A percentile compares a stretch with the other conserved stretches of the same genome.
Conservation (phyloP, 2,888 invertebrate genomes). For the Spodoptera littoralis region DNA sequence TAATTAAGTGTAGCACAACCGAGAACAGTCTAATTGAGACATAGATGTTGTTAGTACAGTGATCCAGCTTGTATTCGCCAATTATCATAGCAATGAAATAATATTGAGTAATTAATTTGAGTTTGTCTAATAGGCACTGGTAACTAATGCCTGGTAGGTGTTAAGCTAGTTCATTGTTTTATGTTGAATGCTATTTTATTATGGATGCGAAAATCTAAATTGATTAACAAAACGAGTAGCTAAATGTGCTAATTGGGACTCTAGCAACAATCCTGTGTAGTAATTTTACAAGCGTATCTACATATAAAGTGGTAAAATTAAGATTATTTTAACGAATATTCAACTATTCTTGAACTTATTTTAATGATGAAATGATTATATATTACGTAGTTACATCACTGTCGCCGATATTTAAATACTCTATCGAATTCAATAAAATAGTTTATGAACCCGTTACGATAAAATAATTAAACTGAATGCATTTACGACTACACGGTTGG, state of each 20-base stretch:
- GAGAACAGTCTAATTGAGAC: constrained; percentile 39
- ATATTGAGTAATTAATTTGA: constrained; percentile 29
- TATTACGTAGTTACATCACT: too few species aligned
- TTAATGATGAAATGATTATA: too few species aligned
- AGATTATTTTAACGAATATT: too few species aligned
- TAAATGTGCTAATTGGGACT: constrained; percentile 3
- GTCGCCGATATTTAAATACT: too few species aligned
- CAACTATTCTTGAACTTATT: too few species aligned
- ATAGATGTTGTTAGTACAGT: constrained; percentile 36
- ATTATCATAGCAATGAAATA: constrained; percentile 43
- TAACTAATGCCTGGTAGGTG: constrained; percentile 17
- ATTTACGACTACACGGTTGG: too few species aligned
- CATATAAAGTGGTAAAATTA: too few species aligned
- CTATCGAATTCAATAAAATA: too few species aligned
- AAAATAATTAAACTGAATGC: not conserved
- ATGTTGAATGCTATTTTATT: constrained; percentile 9
- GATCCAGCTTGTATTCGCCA: constrained; percentile 32
- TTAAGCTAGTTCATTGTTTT: constrained; percentile 20
- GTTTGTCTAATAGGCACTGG: constrained; percentile 24
- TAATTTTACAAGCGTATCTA: too few species aligned
- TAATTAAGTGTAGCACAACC: constrained; percentile 17
- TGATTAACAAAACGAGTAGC: not conserved
- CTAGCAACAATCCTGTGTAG: too few species aligned
- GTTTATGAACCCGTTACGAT: too few species aligned
- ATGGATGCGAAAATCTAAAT: constrained; percentile 1